Evolutionary conservation across 2,888 invertebrate genomes (phyloP), one percentile per base, ranked within the genome.

Genomic region (Troides aeacus): DNA sequence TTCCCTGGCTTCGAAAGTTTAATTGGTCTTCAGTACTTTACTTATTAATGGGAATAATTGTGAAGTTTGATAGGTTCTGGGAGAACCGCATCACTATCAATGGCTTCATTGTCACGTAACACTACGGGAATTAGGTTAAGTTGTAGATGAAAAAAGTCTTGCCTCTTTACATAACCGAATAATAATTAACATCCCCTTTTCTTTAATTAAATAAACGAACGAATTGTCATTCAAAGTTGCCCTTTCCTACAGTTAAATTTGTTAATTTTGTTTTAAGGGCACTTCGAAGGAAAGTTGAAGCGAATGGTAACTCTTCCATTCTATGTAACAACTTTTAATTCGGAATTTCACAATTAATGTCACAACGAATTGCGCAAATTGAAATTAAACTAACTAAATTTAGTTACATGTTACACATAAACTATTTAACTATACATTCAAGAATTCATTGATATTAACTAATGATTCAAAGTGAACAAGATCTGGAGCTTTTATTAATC

Each of bases 241-340:
- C 5, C 57, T 58, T 30, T 36, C 57, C 21, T 46, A 39, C 56
- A 64, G 65, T 69, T 65, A 46, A 65, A 69, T 61, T 69, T 65
- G 65, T 62, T 65, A 69, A 69, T 69, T 69, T 65, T 65, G 62
- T 69, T 69, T 69, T 57, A 65, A 69, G 65, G 69, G 46, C 57
- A 39, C 63, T 63, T 21, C 17, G n/a, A 65, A 57, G 24, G 42
- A 39, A 61, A 50, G 42, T 69, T 56, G 57, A 18, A 8, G 56
- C 61, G 60, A 39, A 60, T 57, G 53, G 50, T 21, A 65, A 62
- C 69, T 62, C 61, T 65, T 65, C 62, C 56, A n/a, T 56, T 23
- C 42, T 56, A 30, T 57, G 42, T 69, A 62, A 56, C 18, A 65
- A 69, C 59, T 53, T 68, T 68, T 68, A 63, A 63, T 59, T 68